Evolutionary conservation across 2,113 vertebrate genomes (phyloP).

Genomic region (Malurus alboscapulatus): DNA sequence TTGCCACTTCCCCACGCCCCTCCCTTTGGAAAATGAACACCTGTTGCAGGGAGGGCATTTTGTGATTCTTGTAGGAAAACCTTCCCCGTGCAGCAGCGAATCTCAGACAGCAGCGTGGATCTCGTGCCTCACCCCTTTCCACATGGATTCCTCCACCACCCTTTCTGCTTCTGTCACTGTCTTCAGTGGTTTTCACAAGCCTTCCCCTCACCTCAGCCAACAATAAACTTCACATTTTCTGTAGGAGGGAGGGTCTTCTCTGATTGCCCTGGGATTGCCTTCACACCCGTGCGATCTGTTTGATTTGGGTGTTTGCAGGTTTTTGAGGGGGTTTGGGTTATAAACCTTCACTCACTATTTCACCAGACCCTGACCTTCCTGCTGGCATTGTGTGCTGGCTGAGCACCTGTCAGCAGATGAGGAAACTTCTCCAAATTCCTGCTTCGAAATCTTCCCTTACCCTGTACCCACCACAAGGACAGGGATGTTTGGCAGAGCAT

Average conservation of each 20-base stretch:
- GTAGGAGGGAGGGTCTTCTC: not conserved
- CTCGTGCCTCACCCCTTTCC: not conserved
- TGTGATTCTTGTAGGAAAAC: not conserved
- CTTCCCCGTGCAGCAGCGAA: not conserved
- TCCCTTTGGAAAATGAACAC: not conserved
- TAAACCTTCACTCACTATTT: not conserved
- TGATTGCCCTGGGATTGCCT: not conserved
- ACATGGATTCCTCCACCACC: not conserved
- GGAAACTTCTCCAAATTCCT: not conserved
- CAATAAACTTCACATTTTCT: not conserved
- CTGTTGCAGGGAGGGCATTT: not conserved
- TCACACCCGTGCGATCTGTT: not conserved
- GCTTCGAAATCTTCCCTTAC: not conserved
- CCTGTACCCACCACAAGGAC: not conserved
- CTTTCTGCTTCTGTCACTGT: not conserved
- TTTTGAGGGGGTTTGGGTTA: not conserved
- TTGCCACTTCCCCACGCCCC: not conserved
- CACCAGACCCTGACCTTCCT: not conserved
- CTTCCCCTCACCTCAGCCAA: not conserved
- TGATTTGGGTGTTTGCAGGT: not conserved
- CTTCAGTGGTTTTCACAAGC: not conserved
- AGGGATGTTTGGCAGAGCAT: not conserved
- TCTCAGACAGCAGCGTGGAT: not conserved
- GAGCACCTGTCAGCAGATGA: not conserved
- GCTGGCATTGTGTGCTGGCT: not conserved